A percentile compares a stretch with the other conserved stretches of the same genome.
phyloP scores from a whole-genome alignment of 2,888 invertebrate species.

The Heliconius ismenius region DNA sequence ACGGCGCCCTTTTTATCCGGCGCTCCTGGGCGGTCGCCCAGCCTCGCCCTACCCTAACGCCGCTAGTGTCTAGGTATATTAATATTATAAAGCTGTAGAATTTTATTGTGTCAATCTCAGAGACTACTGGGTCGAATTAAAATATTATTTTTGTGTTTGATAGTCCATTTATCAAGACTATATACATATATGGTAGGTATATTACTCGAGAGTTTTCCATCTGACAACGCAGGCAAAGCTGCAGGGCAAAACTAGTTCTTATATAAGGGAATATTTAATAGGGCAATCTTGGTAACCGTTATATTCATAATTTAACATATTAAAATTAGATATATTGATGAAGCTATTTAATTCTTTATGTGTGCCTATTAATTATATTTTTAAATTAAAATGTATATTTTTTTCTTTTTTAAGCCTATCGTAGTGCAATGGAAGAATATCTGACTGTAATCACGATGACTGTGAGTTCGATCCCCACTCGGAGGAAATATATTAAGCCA shows the following conservation, averaged over 20 bases:
- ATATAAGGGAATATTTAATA: not conserved
- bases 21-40: no score
- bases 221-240: not conserved
- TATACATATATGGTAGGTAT: no score
- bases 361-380: constrained; percentile 1
- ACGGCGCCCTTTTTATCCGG: no score
- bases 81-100: not conserved
- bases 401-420: not conserved
- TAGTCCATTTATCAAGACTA: no score
- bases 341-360: not conserved
- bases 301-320: constrained; percentile 1
- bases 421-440: not conserved
- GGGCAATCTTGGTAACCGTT: not conserved
- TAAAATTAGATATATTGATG: not conserved
- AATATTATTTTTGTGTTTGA: no score
- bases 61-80: no score
- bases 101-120: not conserved
- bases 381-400: not conserved
- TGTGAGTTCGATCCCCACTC: not conserved
- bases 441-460: not conserved
- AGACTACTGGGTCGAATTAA: not conserved
- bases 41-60: no score
- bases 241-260: not conserved
- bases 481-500: no score
- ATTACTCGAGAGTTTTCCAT: not conserved